Evolutionary conservation across 2,888 invertebrate genomes (phyloP).

Genomic region (Lithosia quadra): DNA sequence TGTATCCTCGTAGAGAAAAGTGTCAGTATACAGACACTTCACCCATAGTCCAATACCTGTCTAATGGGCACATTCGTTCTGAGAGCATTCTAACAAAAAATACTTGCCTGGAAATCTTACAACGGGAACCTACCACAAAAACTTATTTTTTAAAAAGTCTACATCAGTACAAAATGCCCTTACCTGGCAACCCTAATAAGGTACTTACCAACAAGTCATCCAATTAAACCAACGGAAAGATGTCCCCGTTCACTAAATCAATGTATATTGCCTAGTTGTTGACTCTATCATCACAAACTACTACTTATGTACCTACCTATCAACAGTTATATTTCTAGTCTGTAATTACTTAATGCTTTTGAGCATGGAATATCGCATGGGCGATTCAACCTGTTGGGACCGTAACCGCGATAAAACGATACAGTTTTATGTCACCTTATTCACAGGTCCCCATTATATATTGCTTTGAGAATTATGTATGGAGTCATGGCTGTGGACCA

Average conservation of each 20-base stretch:
- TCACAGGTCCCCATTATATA: slow-evolving; percentile 9
- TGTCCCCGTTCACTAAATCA: slow-evolving; percentile 58
- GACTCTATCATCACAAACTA: slow-evolving; percentile 53
- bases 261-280: slow-evolving; percentile 30
- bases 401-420: slow-evolving; percentile 26
- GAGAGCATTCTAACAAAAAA: no score
- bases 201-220: slow-evolving; percentile 35
- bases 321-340: slow-evolving; percentile 57
- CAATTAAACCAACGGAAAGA: slow-evolving; percentile 23
- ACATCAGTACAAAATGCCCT: not conserved
- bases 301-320: slow-evolving; percentile 54
- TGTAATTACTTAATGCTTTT: slow-evolving; percentile 57
- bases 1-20: no score
- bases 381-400: slow-evolving; percentile 51
- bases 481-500: not conserved
- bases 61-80: no score
- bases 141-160: not conserved
- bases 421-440: slow-evolving; percentile 21
- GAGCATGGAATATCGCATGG: slow-evolving; percentile 55
- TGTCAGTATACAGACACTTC: no score
- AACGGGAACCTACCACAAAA: no score
- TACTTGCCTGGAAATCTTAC: no score
- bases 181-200: not conserved
- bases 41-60: no score
- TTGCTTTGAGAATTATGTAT: slow-evolving; percentile 14